Evolutionary conservation across 2,888 invertebrate genomes (phyloP), one percentile per base, ranked within the genome.

Genomic region (Yponomeuta malinellus): DNA sequence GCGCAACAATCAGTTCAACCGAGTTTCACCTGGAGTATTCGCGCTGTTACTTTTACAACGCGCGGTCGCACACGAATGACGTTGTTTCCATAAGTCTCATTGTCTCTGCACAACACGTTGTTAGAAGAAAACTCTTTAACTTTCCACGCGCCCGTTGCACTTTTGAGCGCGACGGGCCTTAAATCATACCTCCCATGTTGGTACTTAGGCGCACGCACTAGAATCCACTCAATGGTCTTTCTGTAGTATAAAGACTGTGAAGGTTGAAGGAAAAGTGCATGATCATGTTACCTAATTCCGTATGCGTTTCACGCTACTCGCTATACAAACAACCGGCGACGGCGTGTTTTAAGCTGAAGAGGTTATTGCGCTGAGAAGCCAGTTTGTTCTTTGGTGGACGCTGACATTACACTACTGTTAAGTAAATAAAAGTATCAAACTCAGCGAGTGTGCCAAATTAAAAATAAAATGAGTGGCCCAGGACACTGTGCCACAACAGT

Each of bases 11-110:
- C 90, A 88, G 87, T 87, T 86, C 88, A 83, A 86, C 79, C 84
- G 89, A 89, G 90, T 92, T 92, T 92, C 92, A 89, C 92, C 85
- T 83, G 79, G 90, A 90, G 89, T 90, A 91, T 92, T 90, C 86
- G 87, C 83, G 90, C 83, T 90, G 90, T 90, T 89, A 90, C 89
- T 90, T 91, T 90, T 91, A 87, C 88, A 89, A 90, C 90, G 90
- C 90, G 87, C 91, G 83, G 85, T 79, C 89, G 90, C 89, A 85
- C 92, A 92, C 87, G 88, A 88, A 82, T 83, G 85, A 87, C 89
- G 90, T 89, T 91, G 89, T 89, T 90, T 90, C 90, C 90, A 87
- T 87, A 83, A 83, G 85, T 84, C 84, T 86, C 81, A 88, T 90
- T 90, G 90, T 89, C 83, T 85, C 81, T 79, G 52, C 52, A 79